A percentile compares a stretch with the other conserved stretches of the same genome.
Evolutionary conservation across 2,888 invertebrate species (phyloP).

Genomic region (Drepana falcataria): DNA sequence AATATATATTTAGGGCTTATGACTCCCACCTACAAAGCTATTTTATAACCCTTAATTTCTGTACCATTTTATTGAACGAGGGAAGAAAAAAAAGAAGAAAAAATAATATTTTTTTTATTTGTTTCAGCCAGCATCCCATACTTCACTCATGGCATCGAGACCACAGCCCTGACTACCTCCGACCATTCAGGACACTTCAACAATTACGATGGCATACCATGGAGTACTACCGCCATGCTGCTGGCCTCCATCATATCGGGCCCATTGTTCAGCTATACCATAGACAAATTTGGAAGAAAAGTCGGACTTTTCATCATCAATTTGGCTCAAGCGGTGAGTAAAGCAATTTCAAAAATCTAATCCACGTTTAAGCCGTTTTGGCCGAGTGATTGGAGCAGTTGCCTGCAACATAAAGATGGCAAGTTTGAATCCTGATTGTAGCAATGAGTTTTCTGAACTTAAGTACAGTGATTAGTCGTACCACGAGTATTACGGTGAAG

Average conservation of each 20-base stretch:
- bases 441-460: no score
- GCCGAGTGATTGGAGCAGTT: no score
- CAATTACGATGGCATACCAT: constrained; percentile 34
- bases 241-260: constrained; percentile 37
- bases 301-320: constrained; percentile 48
- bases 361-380: no score
- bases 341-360: not conserved
- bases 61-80: no score
- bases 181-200: constrained; percentile 46
- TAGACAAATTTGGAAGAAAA: constrained; percentile 48
- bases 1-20: no score
- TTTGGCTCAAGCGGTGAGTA: constrained; percentile 57
- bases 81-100: no score
- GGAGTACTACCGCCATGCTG: constrained; percentile 49
- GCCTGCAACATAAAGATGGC: no score
- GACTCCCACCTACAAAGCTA: no score
- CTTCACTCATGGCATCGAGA: constrained; percentile 59
- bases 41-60: no score
- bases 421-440: no score
- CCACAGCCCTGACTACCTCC: constrained; percentile 42
- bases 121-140: constrained; percentile 56
- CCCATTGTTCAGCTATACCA: constrained; percentile 35
- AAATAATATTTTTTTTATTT: constrained; percentile 6
- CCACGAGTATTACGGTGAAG: no score
- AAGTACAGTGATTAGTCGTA: no score